Conservation (phyloP, 2,113 vertebrate genomes). For the Sciurus niger region DNA sequence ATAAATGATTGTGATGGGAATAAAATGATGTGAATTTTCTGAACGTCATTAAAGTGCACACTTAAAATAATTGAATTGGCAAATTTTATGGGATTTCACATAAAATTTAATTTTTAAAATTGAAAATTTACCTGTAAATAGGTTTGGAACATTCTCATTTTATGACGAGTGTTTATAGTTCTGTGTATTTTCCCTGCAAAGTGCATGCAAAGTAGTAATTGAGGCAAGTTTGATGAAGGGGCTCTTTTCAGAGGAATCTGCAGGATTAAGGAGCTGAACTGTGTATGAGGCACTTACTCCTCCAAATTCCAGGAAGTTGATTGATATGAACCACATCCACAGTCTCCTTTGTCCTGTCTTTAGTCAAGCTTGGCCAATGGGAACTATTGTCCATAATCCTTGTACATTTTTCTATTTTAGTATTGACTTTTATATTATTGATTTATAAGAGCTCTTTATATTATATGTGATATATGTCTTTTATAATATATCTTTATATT, state of each 20-base stretch:
- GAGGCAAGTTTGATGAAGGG: neutral
- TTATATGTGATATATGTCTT: too few species aligned
- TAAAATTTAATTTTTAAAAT: neutral
- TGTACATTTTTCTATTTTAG: neutral
- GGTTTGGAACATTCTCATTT: neutral
- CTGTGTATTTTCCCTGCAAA: neutral
- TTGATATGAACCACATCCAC: fast-evolving
- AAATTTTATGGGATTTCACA: neutral
- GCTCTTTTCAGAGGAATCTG: neutral
- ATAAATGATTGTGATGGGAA: neutral
- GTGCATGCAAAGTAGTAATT: neutral
- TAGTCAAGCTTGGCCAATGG: neutral
- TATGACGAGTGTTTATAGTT: neutral
- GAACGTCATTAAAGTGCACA: neutral
- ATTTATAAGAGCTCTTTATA: neutral
- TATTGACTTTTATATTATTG: neutral
- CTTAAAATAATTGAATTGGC: neutral
- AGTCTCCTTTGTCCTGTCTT: neutral
- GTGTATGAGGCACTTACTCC: neutral
- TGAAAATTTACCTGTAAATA: neutral
- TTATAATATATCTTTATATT: too few species aligned
- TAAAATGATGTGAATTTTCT: neutral
- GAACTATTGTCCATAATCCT: neutral
- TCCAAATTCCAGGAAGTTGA: neutral
- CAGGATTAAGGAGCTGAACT: neutral